Conservation (phyloP, 2,113 vertebrate genomes). For the Raja brachyura region DNA sequence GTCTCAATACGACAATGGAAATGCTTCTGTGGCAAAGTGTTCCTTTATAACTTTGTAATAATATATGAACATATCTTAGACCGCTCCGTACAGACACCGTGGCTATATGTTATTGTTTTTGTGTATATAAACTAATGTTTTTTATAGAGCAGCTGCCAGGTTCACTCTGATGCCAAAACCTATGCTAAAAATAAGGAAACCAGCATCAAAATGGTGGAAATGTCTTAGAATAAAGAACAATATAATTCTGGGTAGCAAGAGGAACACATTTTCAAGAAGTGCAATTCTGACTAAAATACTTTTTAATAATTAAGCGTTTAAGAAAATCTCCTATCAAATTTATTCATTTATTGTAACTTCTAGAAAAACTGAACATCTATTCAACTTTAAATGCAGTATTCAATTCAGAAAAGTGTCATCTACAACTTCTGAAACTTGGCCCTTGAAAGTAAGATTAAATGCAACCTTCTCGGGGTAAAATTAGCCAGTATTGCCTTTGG, state of each 20-base stretch:
- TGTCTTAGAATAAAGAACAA: neutral
- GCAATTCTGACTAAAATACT: neutral
- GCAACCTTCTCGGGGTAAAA: neutral
- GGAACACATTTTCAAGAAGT: neutral
- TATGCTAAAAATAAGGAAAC: neutral
- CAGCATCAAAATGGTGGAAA: neutral
- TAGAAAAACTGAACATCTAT: neutral
- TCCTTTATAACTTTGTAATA: neutral
- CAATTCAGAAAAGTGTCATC: neutral
- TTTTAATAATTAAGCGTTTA: neutral
- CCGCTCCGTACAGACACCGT: neutral
- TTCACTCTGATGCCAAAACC: neutral
- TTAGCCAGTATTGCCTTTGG: neutral
- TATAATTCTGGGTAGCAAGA: no score
- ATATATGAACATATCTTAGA: neutral
- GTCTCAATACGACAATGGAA: neutral
- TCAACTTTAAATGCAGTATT: conserved; percentile 22
- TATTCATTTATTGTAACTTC: neutral
- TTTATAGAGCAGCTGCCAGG: no score
- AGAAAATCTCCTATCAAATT: neutral
- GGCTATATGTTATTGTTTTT: neutral
- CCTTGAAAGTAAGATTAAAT: neutral
- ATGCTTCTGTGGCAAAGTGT: neutral
- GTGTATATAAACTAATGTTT: neutral
- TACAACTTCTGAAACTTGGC: neutral